Conservation (phyloP, 2,797 vertebrate genomes). For the Onychomys torridus region DNA sequence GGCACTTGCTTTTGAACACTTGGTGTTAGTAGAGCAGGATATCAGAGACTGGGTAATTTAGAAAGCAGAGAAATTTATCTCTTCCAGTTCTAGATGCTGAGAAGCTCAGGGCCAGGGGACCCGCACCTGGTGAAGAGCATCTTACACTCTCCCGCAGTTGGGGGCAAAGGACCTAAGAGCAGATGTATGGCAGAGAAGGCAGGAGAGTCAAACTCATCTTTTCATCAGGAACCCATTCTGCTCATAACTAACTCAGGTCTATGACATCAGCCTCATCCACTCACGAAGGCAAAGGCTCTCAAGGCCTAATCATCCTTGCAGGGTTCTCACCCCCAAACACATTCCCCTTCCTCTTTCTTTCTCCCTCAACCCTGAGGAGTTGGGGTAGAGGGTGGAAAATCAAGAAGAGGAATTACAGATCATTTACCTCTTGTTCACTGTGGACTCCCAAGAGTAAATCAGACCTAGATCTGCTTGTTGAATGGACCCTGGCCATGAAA, state of each 20-base stretch:
- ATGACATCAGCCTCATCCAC: too few relatives aligned
- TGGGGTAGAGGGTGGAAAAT: background rate
- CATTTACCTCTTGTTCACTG: background rate
- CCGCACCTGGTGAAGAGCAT: background rate
- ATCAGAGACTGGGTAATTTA: background rate
- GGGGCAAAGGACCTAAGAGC: background rate
- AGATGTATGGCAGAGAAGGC: too few relatives aligned
- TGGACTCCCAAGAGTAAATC: background rate
- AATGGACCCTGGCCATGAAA: background rate
- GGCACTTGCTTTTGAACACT: background rate
- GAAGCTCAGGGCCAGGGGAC: background rate
- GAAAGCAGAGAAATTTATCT: background rate
- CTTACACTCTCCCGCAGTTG: background rate
- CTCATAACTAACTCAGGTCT: too few relatives aligned
- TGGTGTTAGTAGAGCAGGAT: background rate
- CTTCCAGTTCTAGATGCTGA: background rate
- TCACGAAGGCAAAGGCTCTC: background rate
- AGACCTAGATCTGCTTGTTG: background rate
- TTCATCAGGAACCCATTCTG: too few relatives aligned
- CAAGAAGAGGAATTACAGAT: background rate
- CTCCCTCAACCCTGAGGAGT: background rate
- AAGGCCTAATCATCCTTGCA: background rate
- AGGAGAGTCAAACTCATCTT: background rate
- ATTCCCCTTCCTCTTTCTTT: background rate
- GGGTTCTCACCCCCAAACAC: rapidly evolving